These are phyloP conservation scores for Aspidiotus rigidus DNA, from an alignment of 2,888 invertebrate species.

Conservation along the genomic window DNA sequence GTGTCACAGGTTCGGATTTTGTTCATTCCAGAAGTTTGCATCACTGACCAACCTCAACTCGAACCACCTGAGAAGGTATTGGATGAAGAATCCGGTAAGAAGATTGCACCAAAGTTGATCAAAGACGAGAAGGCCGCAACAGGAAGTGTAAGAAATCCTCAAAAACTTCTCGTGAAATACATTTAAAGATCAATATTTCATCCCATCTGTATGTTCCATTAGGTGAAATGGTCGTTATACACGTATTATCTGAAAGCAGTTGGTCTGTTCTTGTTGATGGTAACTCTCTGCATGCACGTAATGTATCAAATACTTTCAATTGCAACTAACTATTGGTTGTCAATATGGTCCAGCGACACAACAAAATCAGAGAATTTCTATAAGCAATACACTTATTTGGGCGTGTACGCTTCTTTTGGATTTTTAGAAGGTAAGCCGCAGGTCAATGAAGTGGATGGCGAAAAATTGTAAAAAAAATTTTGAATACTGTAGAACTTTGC, in stretches of 20 bases:
- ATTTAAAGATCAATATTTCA: too few relatives aligned
- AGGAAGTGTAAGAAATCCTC: conserved; percentile 56
- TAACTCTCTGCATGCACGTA: conserved; percentile 69
- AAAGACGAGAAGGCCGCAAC: conserved; percentile 85
- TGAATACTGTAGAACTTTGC: too few relatives aligned
- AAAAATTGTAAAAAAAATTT: too few relatives aligned
- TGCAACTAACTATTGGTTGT: conserved; percentile 78
- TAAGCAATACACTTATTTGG: conserved; percentile 66
- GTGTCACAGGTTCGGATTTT: too few relatives aligned
- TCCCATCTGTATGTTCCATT: conserved; percentile 30
- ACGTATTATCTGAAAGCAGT: conserved; percentile 78
- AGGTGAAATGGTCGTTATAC: conserved; percentile 83
- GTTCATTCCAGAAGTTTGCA: too few relatives aligned
- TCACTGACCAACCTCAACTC: too few relatives aligned
- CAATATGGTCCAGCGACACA: conserved; percentile 67
- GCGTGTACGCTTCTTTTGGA: conserved; percentile 82
- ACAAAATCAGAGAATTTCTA: conserved; percentile 42
- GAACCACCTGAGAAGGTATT: too few relatives aligned
- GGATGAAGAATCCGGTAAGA: too few relatives aligned
- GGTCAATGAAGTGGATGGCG: too few relatives aligned
- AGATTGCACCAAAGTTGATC: conserved; percentile 63
- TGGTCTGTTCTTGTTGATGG: conserved; percentile 61
- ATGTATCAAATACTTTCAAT: conserved; percentile 76
- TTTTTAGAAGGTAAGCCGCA: conserved; percentile 78
- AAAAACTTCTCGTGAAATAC: too few relatives aligned